phyloP scores from a whole-genome alignment of 1,140 invertebrate genomes.

The Eumaeus atala region DNA sequence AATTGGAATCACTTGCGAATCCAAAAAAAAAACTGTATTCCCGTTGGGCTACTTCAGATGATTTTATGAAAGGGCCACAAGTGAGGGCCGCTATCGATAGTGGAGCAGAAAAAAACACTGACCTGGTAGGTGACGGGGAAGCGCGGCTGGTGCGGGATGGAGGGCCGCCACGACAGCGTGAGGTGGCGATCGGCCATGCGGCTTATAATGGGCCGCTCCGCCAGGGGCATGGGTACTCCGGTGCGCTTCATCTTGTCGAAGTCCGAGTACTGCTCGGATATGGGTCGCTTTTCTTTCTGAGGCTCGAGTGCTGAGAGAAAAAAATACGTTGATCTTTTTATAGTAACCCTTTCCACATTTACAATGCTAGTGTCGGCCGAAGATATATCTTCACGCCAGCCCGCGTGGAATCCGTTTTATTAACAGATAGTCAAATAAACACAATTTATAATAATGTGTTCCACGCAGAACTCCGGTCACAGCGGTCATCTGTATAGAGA shows the following conservation, averaged over 20 bases:
- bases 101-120: not conserved
- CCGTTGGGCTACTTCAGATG: too few species aligned
- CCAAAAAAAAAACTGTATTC: too few species aligned
- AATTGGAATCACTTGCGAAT: too few species aligned
- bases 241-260: conserved; percentile 88
- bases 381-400: too few species aligned
- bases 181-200: conserved; percentile 89
- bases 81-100: too few species aligned
- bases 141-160: conserved; percentile 85
- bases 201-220: conserved; percentile 91
- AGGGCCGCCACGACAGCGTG: conserved; percentile 93
- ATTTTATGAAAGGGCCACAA: too few species aligned
- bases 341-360: not conserved
- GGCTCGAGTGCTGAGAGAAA: conserved; percentile 78
- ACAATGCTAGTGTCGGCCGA: too few species aligned
- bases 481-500: too few species aligned
- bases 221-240: conserved; percentile 86
- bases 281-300: conserved; percentile 77
- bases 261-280: conserved; percentile 87
- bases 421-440: too few species aligned
- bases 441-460: too few species aligned
- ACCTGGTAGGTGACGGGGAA: conserved; percentile 91
- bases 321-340: not conserved
- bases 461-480: too few species aligned
- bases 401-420: too few species aligned